Percentiles rank a stretch among this genome's conserved stretches.
Evolutionary conservation across 2,113 vertebrate genomes (phyloP).

Genomic region (Gopherus flavomarginatus): DNA sequence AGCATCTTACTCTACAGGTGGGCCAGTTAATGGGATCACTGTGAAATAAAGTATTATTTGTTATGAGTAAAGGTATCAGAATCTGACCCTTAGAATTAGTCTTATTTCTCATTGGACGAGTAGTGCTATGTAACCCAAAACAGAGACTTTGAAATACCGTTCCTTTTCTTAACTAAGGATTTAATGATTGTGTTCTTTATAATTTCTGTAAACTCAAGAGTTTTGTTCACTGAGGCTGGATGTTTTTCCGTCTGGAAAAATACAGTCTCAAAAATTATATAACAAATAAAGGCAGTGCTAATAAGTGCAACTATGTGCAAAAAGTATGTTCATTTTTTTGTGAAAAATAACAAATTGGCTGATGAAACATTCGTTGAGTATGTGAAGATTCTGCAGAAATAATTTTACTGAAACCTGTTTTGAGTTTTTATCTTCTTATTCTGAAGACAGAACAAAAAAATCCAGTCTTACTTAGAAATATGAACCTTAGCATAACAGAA

Average conservation of each 20-base stretch:
- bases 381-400: rapidly evolving
- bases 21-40: neutral
- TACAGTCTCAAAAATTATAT: neutral
- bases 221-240: neutral
- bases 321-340: neutral
- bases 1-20: rapidly evolving
- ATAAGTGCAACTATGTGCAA: neutral
- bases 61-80: neutral
- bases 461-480: neutral
- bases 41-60: neutral
- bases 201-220: neutral
- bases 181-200: neutral
- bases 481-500: neutral
- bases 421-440: neutral
- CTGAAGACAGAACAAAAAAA: neutral
- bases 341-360: neutral
- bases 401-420: neutral
- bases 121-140: neutral
- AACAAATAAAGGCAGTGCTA: neutral
- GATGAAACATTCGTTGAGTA: rapidly evolving
- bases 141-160: neutral
- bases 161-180: neutral
- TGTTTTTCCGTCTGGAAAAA: neutral
- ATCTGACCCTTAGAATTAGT: neutral
- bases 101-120: neutral